Conservation (phyloP, 2,888 invertebrate species). For the Nephrotoma guestfalica region DNA sequence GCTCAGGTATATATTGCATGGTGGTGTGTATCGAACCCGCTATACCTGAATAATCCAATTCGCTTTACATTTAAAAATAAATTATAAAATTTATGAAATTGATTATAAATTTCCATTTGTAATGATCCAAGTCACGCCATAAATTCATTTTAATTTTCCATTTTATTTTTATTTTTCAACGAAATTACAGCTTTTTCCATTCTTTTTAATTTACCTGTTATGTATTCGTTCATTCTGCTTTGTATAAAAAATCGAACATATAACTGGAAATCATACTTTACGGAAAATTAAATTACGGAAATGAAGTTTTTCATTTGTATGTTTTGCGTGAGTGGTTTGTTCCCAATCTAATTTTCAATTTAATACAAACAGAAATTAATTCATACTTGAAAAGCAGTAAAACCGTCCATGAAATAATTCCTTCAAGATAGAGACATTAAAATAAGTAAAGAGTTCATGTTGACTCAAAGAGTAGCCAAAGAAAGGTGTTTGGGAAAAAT, state of each 20-base stretch:
- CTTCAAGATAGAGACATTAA: too few species aligned
- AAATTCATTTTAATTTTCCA: background rate
- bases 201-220: background rate
- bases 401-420: too few species aligned
- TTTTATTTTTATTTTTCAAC: background rate
- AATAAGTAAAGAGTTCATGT: too few species aligned
- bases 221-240: too few species aligned
- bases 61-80: background rate
- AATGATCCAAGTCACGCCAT: background rate
- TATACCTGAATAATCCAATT: too few species aligned
- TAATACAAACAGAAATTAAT: too few species aligned
- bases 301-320: background rate
- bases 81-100: background rate
- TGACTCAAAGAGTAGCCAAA: too few species aligned
- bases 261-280: background rate
- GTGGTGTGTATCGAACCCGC: too few species aligned
- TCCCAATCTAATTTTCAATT: background rate
- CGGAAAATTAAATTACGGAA: background rate
- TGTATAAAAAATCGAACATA: background rate
- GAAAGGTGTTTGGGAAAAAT: too few species aligned
- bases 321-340: background rate
- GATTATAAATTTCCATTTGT: background rate
- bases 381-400: too few species aligned
- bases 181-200: background rate
- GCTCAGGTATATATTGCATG: too few species aligned